phyloP scores from a whole-genome alignment of 2,888 invertebrate species.

The Sisyra terminalis region DNA sequence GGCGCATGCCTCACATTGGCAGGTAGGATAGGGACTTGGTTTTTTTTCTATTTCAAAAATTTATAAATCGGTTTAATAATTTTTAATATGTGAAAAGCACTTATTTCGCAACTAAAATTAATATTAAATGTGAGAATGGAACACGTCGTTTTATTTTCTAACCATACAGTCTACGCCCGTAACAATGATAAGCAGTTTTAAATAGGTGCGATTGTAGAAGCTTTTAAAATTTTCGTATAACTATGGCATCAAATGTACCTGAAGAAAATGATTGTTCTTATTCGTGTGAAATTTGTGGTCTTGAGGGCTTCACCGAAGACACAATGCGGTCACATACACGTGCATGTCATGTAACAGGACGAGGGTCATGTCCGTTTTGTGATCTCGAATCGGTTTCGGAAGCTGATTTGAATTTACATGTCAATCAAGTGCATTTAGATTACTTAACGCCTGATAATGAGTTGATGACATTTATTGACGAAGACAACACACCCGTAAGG shows the following conservation, averaged over 20 bases:
- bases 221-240: slow-evolving; percentile 1
- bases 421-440: slow-evolving; percentile 71
- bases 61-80: neutral
- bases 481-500: slow-evolving; percentile 38
- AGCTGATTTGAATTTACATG: slow-evolving; percentile 60
- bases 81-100: neutral
- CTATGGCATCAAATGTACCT: slow-evolving; percentile 35
- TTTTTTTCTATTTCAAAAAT: neutral
- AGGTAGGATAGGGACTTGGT: neutral
- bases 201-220: neutral
- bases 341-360: slow-evolving; percentile 60
- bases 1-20: too few relatives aligned
- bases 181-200: neutral
- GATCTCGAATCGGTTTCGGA: slow-evolving; percentile 56
- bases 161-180: too few relatives aligned
- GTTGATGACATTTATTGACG: slow-evolving; percentile 61
- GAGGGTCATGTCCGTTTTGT: slow-evolving; percentile 69
- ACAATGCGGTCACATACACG: slow-evolving; percentile 65
- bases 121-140: neutral
- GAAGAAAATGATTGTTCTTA: slow-evolving; percentile 39
- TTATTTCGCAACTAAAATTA: neutral
- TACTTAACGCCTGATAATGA: slow-evolving; percentile 67
- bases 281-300: slow-evolving; percentile 74
- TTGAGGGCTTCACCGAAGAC: slow-evolving; percentile 61
- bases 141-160: too few relatives aligned